A percentile compares a stretch with the other conserved stretches of the same genome.
Evolutionary conservation across 1,140 invertebrate genomes (phyloP).

Genomic region (Cyclina sinensis): DNA sequence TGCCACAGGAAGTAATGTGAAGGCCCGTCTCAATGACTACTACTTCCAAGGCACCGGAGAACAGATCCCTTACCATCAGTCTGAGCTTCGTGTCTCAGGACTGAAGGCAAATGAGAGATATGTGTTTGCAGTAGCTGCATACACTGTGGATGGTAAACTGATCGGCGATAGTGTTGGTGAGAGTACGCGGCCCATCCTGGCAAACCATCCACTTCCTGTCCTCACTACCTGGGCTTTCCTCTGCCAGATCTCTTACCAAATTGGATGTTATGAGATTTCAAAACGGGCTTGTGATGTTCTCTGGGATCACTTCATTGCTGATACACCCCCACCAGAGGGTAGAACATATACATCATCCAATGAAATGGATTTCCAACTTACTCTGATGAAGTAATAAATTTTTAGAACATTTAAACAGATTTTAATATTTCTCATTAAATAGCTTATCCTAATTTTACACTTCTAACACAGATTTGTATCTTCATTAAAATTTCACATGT

Average conservation of each 20-base stretch:
- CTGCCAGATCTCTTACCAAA: conserved; percentile 85
- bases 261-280: conserved; percentile 82
- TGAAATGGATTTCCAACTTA: conserved; percentile 82
- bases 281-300: conserved; percentile 82
- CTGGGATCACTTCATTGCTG: conserved; percentile 85
- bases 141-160: conserved; percentile 84
- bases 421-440: too few relatives aligned
- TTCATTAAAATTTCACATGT: too few relatives aligned
- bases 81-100: conserved; percentile 82
- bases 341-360: conserved; percentile 78
- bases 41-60: conserved; percentile 84
- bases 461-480: too few relatives aligned
- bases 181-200: conserved; percentile 84
- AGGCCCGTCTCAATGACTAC: conserved; percentile 85
- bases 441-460: too few relatives aligned
- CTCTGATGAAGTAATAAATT: conserved; percentile 80
- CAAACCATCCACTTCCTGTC: conserved; percentile 84
- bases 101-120: conserved; percentile 84
- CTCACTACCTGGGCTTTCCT: conserved; percentile 85
- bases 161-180: conserved; percentile 85
- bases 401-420: too few relatives aligned
- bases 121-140: conserved; percentile 86
- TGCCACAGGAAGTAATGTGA: conserved; percentile 83
- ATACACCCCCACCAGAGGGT: conserved; percentile 75
- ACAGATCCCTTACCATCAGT: conserved; percentile 79